phyloP scores from a whole-genome alignment of 2,797 vertebrate genomes.

The Gallinago solitaria region DNA sequence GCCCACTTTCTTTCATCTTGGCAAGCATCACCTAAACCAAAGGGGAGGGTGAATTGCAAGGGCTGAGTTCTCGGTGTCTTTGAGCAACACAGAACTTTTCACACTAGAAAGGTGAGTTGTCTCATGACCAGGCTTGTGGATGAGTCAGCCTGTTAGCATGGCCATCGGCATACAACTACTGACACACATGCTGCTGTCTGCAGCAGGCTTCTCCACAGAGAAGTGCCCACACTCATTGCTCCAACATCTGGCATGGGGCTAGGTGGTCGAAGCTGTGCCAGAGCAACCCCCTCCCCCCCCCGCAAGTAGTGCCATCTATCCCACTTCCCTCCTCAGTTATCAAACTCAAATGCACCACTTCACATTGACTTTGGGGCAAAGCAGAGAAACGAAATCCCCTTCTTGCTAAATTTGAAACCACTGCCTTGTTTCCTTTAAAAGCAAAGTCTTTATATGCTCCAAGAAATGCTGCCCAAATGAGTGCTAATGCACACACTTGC shows the following conservation, averaged over 20 bases:
- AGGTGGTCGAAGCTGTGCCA: background rate
- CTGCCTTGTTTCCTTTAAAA: constrained; percentile 11
- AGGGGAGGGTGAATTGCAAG: background rate
- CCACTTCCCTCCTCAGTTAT: background rate
- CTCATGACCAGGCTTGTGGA: background rate
- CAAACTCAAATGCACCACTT: background rate
- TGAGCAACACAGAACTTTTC: background rate
- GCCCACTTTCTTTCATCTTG: constrained; percentile 83
- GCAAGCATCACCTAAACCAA: constrained; percentile 92
- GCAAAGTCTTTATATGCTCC: background rate
- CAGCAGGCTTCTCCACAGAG: background rate
- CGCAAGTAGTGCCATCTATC: background rate
- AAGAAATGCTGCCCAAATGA: background rate
- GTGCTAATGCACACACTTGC: background rate
- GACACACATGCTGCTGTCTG: background rate
- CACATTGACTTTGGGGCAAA: background rate
- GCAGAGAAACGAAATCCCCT: background rate
- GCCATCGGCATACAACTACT: background rate
- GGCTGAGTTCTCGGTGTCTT: background rate
- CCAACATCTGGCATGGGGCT: background rate
- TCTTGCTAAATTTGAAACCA: background rate
- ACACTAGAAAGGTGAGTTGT: background rate
- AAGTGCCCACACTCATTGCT: background rate
- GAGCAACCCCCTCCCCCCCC: background rate
- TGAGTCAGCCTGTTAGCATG: background rate